Evolutionary conservation across 2,113 vertebrate species (phyloP).

Genomic region (Cryptomyrus ogoouensis): DNA sequence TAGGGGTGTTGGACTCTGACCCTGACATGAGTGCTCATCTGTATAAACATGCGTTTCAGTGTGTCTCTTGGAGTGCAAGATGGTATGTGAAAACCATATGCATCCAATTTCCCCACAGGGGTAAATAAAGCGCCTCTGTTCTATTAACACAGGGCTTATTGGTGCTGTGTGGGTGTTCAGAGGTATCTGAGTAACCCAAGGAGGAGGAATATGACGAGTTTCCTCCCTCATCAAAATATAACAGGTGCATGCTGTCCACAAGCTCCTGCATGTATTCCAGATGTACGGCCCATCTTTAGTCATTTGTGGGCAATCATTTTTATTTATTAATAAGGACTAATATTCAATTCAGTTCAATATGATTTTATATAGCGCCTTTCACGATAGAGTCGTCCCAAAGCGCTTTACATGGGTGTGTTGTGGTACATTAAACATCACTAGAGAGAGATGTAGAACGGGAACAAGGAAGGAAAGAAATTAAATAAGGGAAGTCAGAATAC

Average conservation of each 20-base stretch:
- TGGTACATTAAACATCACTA: no score
- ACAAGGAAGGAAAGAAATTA: no score
- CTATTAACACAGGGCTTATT: neutral
- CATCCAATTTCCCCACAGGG: neutral
- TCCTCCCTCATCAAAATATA: neutral
- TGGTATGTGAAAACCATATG: neutral
- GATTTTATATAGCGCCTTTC: no score
- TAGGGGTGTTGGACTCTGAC: neutral
- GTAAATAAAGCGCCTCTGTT: neutral
- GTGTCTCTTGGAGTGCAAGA: neutral
- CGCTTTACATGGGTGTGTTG: no score
- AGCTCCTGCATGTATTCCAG: neutral
- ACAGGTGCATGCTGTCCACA: neutral
- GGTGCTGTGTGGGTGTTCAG: neutral
- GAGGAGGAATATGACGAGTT: neutral
- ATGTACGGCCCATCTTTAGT: neutral
- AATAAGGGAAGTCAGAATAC: no score
- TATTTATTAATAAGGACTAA: neutral
- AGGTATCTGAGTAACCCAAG: neutral
- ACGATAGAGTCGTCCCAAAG: no score
- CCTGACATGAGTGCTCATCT: neutral
- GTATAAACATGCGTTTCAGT: neutral
- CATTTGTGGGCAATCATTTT: neutral
- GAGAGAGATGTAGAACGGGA: no score
- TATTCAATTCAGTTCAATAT: no score